Conservation (phyloP, 2,888 invertebrate genomes). For the Synanthedon tipuliformis region DNA sequence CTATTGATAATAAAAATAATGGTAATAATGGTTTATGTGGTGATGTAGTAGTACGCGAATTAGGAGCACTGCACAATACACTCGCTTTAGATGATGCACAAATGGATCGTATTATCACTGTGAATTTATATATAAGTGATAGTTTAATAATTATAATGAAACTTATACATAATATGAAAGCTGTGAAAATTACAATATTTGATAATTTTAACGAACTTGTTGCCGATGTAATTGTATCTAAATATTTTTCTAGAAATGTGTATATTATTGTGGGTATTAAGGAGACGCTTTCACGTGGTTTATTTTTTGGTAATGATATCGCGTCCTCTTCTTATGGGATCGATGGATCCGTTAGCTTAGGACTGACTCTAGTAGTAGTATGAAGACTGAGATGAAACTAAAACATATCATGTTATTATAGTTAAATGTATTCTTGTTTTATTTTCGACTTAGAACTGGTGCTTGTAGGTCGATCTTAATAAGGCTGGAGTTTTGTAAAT, state of each 20-base stretch:
- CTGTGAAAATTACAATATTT: constrained; percentile 70
- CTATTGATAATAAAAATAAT: constrained; percentile 41
- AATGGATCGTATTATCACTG: constrained; percentile 28
- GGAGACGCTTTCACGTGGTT: constrained; percentile 59
- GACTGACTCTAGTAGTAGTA: constrained; percentile 65
- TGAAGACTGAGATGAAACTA: constrained; percentile 65
- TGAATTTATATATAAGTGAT: constrained; percentile 36
- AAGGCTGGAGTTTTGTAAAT: constrained; percentile 68
- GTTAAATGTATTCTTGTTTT: constrained; percentile 59
- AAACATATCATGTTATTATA: constrained; percentile 56
- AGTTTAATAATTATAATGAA: constrained; percentile 53
- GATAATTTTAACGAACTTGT: constrained; percentile 62
- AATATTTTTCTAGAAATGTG: constrained; percentile 70
- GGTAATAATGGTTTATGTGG: constrained; percentile 6
- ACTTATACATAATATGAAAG: constrained; percentile 65
- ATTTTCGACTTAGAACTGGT: constrained; percentile 68
- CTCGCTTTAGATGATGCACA: constrained; percentile 61
- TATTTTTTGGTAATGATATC: constrained; percentile 59
- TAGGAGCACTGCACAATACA: constrained; percentile 45
- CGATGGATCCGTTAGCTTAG: constrained; percentile 65
- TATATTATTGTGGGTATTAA: constrained; percentile 58
- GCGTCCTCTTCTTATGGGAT: constrained; percentile 69
- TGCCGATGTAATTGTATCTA: constrained; percentile 63
- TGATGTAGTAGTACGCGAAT: constrained; percentile 42
- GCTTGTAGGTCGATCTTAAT: constrained; percentile 65